These are phyloP conservation scores for Microdon myrmicae DNA, from an alignment of 2,888 invertebrate species.

Conservation along the genomic window DNA sequence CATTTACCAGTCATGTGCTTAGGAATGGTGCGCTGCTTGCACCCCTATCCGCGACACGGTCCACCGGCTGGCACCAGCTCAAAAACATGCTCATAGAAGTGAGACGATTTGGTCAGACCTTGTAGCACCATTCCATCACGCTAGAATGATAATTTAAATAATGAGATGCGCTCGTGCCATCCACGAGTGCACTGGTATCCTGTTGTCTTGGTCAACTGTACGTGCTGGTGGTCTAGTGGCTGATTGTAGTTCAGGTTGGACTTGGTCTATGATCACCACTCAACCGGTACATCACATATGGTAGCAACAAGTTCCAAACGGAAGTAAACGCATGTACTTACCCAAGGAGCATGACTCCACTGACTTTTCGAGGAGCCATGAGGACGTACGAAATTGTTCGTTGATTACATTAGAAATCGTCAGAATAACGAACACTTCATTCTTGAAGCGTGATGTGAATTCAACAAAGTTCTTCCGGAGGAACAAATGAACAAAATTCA, in stretches of 20 bases:
- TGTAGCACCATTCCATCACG: slow-evolving; percentile 50
- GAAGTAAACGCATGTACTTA: slow-evolving; percentile 27
- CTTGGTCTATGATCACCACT: slow-evolving; percentile 52
- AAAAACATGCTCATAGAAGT: slow-evolving; percentile 41
- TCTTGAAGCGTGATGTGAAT: slow-evolving; percentile 40
- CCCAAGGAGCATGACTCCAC: slow-evolving; percentile 9
- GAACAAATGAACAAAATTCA: slow-evolving; percentile 10
- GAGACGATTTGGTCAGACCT: slow-evolving; percentile 44
- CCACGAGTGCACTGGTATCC: slow-evolving; percentile 41
- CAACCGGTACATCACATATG: slow-evolving; percentile 51
- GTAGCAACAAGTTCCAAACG: slow-evolving; percentile 41
- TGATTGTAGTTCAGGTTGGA: slow-evolving; percentile 31
- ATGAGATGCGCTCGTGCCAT: slow-evolving; percentile 50
- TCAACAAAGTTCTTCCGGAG: slow-evolving; percentile 37
- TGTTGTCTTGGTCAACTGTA: slow-evolving; percentile 46
- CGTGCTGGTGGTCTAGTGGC: slow-evolving; percentile 10
- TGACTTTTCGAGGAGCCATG: slow-evolving; percentile 17
- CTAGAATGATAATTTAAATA: slow-evolving; percentile 49
- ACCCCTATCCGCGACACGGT: slow-evolving; percentile 40
- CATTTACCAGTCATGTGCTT: slow-evolving; percentile 5
- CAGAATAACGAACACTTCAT: slow-evolving; percentile 27
- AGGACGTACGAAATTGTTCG: slow-evolving; percentile 8
- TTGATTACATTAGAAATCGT: slow-evolving; percentile 7
- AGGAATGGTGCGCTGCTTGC: slow-evolving; percentile 20
- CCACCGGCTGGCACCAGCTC: slow-evolving; percentile 23